Percentiles rank a stretch among this genome's conserved stretches.
phyloP scores from a whole-genome alignment of 92 coral and sea anemone genomes.

The Epizoanthus stellaris region DNA sequence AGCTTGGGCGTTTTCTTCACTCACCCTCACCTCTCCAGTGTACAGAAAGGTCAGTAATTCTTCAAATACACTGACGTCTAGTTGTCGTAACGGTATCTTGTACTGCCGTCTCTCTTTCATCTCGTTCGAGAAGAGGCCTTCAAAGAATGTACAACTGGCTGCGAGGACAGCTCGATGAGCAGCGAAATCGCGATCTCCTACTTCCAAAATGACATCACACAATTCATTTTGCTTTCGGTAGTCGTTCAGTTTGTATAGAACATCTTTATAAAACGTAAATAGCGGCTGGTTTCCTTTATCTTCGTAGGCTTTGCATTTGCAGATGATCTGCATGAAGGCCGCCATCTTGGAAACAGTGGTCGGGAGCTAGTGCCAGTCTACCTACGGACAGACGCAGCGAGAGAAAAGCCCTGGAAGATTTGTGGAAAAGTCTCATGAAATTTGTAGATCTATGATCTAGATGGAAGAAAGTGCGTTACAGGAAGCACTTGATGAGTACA shows the following conservation, averaged over 20 bases:
- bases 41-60: not conserved
- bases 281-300: too few relatives aligned
- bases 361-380: too few relatives aligned
- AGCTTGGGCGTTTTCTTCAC: not conserved
- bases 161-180: conserved; percentile 7
- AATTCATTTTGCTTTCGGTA: not conserved
- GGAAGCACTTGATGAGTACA: conserved; percentile 73
- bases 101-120: conserved; percentile 1
- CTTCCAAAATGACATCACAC: conserved; percentile 9
- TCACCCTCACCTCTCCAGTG: conserved; percentile 7
- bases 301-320: too few relatives aligned
- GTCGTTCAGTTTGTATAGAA: not conserved
- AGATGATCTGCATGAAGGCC: too few relatives aligned
- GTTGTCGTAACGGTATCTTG: conserved; percentile 4
- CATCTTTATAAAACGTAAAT: not conserved
- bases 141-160: conserved; percentile 5
- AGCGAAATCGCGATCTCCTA: not conserved
- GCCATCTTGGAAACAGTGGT: too few relatives aligned
- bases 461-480: conserved; percentile 87
- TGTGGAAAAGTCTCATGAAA: too few relatives aligned
- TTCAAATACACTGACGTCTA: not conserved
- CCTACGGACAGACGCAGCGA: too few relatives aligned
- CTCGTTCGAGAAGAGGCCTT: conserved; percentile 13
- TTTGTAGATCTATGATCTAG: not conserved
- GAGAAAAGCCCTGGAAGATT: too few relatives aligned